Conservation (phyloP, 2,113 vertebrate genomes). For the Scartelaos histophorus region DNA sequence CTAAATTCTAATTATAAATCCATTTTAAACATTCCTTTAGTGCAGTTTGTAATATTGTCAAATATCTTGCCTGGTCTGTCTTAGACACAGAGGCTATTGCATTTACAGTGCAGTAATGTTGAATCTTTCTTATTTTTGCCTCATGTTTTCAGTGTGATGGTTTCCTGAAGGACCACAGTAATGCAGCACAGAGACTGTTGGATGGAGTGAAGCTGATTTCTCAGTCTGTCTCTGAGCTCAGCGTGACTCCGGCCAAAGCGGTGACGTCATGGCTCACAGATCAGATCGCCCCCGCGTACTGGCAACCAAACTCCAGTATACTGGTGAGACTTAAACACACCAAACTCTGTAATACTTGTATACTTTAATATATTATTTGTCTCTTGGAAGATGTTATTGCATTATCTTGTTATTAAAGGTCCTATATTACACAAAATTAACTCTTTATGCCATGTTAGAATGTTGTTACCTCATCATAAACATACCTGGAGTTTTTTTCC, state of each 20-base stretch:
- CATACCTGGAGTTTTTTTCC: too few species aligned
- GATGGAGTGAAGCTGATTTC: slow-evolving; percentile 98
- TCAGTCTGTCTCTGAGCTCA: slow-evolving; percentile 95
- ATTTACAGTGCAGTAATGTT: background rate
- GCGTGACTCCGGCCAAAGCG: slow-evolving; percentile 94
- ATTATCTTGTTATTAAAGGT: too few species aligned
- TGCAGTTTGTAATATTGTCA: too few species aligned
- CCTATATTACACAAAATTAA: too few species aligned
- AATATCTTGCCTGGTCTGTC: too few species aligned
- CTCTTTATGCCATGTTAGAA: too few species aligned
- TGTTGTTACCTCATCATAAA: too few species aligned
- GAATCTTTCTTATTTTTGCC: background rate
- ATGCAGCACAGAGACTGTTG: slow-evolving; percentile 93
- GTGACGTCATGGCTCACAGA: slow-evolving; percentile 98
- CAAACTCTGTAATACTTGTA: background rate
- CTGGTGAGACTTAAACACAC: slow-evolving; percentile 73
- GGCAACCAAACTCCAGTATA: slow-evolving; percentile 97
- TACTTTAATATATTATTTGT: too few species aligned
- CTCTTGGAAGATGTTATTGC: too few species aligned
- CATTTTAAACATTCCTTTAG: too few species aligned
- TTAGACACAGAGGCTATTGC: too few species aligned
- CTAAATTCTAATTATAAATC: too few species aligned
- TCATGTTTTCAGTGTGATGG: slow-evolving; percentile 83
- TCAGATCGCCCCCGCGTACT: slow-evolving; percentile 98
- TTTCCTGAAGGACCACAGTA: slow-evolving; percentile 98